Evolutionary conservation across 2,797 vertebrate species (phyloP).

Genomic region (Nothura maculosa): DNA sequence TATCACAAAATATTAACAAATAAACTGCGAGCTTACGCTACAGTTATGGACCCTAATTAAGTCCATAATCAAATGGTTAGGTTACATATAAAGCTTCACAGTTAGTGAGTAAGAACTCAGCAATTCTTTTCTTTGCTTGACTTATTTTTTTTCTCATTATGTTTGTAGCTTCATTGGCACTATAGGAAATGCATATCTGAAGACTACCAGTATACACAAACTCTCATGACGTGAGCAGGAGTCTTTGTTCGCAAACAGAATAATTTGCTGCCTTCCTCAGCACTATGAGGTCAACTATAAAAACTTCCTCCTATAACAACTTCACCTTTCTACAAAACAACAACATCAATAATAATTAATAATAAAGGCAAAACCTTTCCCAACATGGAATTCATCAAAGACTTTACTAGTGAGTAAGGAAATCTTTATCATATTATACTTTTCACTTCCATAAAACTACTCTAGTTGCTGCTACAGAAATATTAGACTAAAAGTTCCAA

Average conservation of each 20-base stretch:
- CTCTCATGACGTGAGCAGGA: neutral
- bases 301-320: neutral
- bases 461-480: neutral
- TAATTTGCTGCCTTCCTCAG: neutral
- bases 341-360: neutral
- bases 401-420: neutral
- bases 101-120: neutral
- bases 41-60: neutral
- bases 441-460: neutral
- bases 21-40: neutral
- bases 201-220: neutral
- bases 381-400: neutral
- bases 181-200: neutral
- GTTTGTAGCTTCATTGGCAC: neutral
- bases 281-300: neutral
- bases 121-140: neutral
- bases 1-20: neutral
- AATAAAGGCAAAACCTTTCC: neutral
- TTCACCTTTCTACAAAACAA: neutral
- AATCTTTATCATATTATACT: neutral
- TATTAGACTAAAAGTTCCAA: neutral
- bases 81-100: neutral
- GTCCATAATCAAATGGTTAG: neutral
- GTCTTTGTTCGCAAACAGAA: neutral
- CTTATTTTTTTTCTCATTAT: neutral